phyloP scores from a whole-genome alignment of 2,888 invertebrate species.

The Emmelina monodactyla region DNA sequence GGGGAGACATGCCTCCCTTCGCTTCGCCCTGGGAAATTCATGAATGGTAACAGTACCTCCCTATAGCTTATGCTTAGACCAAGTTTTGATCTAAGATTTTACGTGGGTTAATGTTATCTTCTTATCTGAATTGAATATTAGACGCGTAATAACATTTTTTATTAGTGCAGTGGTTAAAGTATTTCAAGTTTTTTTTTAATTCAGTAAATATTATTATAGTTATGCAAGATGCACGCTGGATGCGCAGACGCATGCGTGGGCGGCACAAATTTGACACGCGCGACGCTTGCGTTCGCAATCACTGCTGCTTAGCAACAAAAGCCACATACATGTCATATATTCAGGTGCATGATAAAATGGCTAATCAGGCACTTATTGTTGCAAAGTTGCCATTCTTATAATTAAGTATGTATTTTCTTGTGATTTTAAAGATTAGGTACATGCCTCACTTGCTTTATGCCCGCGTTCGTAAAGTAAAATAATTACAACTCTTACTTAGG shows the following conservation, averaged over 20 bases:
- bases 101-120: neutral
- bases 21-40: slow-evolving; percentile 30
- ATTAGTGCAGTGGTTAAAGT: neutral
- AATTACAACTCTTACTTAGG: too few species aligned
- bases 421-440: too few species aligned
- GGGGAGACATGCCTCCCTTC: slow-evolving; percentile 23
- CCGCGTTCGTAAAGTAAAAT: too few species aligned
- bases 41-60: too few species aligned
- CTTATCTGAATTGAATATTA: neutral
- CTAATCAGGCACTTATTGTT: too few species aligned
- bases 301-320: slow-evolving; percentile 24
- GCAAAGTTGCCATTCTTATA: too few species aligned
- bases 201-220: neutral
- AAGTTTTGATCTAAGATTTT: too few species aligned
- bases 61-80: too few species aligned
- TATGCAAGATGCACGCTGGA: slow-evolving; percentile 6
- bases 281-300: slow-evolving; percentile 49
- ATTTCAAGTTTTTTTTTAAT: neutral
- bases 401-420: too few species aligned
- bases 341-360: too few species aligned
- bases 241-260: slow-evolving; percentile 31
- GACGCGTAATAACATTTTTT: neutral
- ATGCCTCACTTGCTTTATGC: too few species aligned
- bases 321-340: too few species aligned
- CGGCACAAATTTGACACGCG: slow-evolving; percentile 51